Conservation (phyloP, 2,888 invertebrate genomes). For the Gandaritis pyraliata region DNA sequence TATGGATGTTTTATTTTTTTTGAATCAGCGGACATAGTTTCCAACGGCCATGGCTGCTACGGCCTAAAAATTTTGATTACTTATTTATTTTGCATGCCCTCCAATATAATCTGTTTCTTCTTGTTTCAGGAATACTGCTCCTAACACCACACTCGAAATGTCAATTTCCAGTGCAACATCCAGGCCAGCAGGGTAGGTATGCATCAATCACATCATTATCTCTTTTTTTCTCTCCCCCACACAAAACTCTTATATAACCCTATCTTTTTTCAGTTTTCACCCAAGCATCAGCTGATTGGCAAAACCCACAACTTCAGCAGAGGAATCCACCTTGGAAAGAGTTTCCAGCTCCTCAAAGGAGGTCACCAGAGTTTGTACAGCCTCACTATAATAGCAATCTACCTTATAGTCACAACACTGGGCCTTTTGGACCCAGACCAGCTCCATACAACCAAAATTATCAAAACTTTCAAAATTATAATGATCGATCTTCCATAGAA, state of each 20-base stretch:
- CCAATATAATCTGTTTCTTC: conserved; percentile 6
- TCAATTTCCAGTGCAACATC: conserved; percentile 70
- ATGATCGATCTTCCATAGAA: conserved; percentile 53
- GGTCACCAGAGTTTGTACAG: conserved; percentile 60
- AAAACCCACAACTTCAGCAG: conserved; percentile 59
- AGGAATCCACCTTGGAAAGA: conserved; percentile 73
- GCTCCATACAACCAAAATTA: conserved; percentile 34
- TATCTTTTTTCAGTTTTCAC: conserved; percentile 60
- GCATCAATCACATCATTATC: conserved; percentile 62
- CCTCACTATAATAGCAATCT: conserved; percentile 35
- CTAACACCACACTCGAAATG: conserved; percentile 57
- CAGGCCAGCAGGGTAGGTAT: conserved; percentile 73
- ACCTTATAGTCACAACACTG: conserved; percentile 49
- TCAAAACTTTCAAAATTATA: conserved; percentile 50
- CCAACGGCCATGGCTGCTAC: too few species aligned
- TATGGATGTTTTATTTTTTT: too few species aligned
- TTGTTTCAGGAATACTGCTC: conserved; percentile 68
- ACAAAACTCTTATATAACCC: conserved; percentile 18
- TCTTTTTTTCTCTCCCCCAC: conserved; percentile 1
- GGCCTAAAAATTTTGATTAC: too few species aligned
- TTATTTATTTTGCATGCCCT: too few species aligned
- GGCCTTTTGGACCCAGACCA: conserved; percentile 45
- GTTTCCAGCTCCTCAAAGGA: conserved; percentile 72
- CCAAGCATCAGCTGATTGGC: conserved; percentile 62
- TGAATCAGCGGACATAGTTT: too few species aligned